Base-by-base conservation (phyloP, 2,888 invertebrate genomes). In the Nemurella pictetii region DNA sequence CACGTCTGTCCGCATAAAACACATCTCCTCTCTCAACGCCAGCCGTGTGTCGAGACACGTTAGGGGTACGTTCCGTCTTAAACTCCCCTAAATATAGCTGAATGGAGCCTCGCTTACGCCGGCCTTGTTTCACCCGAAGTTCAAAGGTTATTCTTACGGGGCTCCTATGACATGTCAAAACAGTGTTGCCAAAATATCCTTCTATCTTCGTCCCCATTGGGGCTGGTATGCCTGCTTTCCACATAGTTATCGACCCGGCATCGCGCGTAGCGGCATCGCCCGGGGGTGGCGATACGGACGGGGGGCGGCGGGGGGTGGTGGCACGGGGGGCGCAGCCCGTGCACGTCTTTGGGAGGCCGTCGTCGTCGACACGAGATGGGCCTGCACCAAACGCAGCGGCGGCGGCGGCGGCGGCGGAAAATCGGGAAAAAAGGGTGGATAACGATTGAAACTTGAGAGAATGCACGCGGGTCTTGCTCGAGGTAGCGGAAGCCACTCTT, bases 321-420 rank as follows among this genome's bases (percentile, higher is more conserved):
- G 28, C 27, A 0, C 26, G 81, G 32, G 77, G 20, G 0, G 1
- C 0, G 12, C 30, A 32, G 35, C 28, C 26, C 26, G 35, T 36
- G 36, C 36, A 28, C 81, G 36, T 36, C 81, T 36, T 81, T 81
- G 81, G 36, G 32, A 32, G 32, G 32, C 81, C 32, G 81, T 20
- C 27, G 12, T 27, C 77, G 77, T 77, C 80, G 80, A 15, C 81
- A 32, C 30, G 81, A 32, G 35, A 12, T 36, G 12, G 81, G 30
- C 15, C 78, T 32, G 78, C 78, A 29, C 28, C 78, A 4, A 32
- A 78, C 78, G 77, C 77, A n/a, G 77, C 27, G 77, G 77, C 77
- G 73, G n/a, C 73, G 30, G 32, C 29, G 73, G 73, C 73, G n/a
- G 73, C 78, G n/a, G 78, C 77, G 77, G 77, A 77, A 32, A 32